These are phyloP conservation scores for Physella acuta DNA, from an alignment of 1,140 invertebrate genomes.

Conservation along the genomic window DNA sequence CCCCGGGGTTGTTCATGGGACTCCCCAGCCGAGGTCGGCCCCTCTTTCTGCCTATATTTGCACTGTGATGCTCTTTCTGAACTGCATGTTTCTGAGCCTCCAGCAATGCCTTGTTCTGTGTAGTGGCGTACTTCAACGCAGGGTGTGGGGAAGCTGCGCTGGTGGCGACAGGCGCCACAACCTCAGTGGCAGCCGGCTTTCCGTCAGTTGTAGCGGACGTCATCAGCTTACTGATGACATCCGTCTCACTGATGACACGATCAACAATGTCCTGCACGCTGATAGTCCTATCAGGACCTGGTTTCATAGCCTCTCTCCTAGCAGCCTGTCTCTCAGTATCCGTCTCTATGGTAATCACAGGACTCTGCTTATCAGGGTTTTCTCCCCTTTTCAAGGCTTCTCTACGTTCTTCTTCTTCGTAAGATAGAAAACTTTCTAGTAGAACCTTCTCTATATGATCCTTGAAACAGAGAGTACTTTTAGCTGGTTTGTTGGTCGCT, in stretches of 20 bases:
- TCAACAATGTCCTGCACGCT: slow-evolving; percentile 39
- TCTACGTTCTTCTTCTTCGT: slow-evolving; percentile 28
- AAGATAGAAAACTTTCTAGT: slow-evolving; percentile 39
- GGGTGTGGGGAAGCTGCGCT: not conserved
- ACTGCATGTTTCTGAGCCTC: slow-evolving; percentile 20
- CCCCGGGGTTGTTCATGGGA: not conserved
- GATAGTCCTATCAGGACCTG: slow-evolving; percentile 27
- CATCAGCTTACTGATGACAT: slow-evolving; percentile 31
- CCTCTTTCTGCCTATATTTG: slow-evolving; percentile 15
- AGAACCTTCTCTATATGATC: slow-evolving; percentile 50
- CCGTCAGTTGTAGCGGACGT: slow-evolving; percentile 1
- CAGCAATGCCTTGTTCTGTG: not conserved
- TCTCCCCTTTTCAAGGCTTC: slow-evolving; percentile 6
- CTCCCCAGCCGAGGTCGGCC: slow-evolving; percentile 10
- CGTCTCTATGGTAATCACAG: not conserved
- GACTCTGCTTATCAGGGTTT: not conserved
- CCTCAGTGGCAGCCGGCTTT: not conserved
- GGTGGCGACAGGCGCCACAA: not conserved
- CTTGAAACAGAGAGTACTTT: slow-evolving; percentile 38
- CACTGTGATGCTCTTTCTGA: slow-evolving; percentile 18
- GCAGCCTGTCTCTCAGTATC: not conserved
- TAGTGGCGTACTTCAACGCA: not conserved
- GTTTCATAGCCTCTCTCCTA: not conserved
- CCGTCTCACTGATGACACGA: slow-evolving; percentile 33
- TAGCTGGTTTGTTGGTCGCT: not conserved